Evolutionary conservation across 2,888 invertebrate species (phyloP), one percentile per base, ranked within the genome.

Genomic region (Charanyca ferruginea): DNA sequence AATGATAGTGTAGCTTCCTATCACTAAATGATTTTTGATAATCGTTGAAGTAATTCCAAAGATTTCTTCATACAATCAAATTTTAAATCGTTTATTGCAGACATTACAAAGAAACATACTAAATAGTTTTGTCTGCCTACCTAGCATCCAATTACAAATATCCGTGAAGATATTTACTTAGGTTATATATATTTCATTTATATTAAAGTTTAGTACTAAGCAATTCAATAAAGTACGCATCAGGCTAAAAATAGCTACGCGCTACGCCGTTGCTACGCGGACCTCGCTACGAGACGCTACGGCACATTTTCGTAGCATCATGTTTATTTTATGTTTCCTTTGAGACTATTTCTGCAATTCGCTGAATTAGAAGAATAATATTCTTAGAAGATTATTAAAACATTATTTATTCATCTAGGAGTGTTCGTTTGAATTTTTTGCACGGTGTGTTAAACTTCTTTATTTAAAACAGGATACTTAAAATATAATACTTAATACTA

Each of bases 241-340:
- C 52, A 18, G 53, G 47, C 52, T 76, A 76, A 20, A 62, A 68
- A 73, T 52, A 68, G 68, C 68, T 55, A 49, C 58, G 64, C 54
- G 44, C 63, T 74, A 71, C 67, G 63, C 20, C 38, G 72, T 68
- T 75, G 72, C 81, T 81, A 81, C 79, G 77, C 58, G 55, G 79
- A 66, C 70, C 73, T 64, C 55, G 74, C 81, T 79, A 79, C 81
- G 75, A 60, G 44, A 28, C 38, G 66, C 74, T 74, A 78, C 77
- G 62, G n/a, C 11, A n/a, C n/a, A 45, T 41, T 22, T 23, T 55
- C 65, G 54, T 60, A 68, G 51, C 44, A n/a, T 0, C 23, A 42
- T 59, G 45, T 73, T 44, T 54, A 32, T 47, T 57, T 52, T 54
- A 51, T 22, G 28, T 51, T 32, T 32, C 3, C 32, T 32, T 32